A percentile compares a stretch with the other conserved stretches of the same genome.
Evolutionary conservation across 2,113 vertebrate species (phyloP).

Genomic region (Mirounga angustirostris): DNA sequence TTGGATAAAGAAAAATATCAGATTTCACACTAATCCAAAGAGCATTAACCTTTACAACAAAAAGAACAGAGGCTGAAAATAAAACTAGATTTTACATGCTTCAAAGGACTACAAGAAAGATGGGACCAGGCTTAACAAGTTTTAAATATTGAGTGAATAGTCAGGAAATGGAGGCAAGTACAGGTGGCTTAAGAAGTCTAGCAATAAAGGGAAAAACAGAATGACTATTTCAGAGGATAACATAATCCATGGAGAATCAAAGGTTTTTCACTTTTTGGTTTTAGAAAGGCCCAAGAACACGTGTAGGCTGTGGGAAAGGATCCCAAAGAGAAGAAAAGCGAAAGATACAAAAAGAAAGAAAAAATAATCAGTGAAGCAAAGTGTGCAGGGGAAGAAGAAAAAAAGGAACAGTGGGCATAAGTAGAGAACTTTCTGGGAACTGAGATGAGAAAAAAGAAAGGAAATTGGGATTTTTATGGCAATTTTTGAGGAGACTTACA

Average conservation of each 20-base stretch:
- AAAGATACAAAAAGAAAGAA: not conserved
- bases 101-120: not conserved
- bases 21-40: not conserved
- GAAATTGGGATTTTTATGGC: not conserved
- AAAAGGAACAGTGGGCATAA: not conserved
- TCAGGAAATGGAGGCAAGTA: not conserved
- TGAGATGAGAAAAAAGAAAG: not conserved
- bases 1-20: not conserved
- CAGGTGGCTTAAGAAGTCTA: not conserved
- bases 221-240: not conserved
- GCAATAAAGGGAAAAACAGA: slow-evolving; percentile 17
- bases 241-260: not conserved
- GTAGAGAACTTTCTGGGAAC: not conserved
- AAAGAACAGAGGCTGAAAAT: slow-evolving; percentile 25
- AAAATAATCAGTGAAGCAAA: not conserved
- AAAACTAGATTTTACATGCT: not conserved
- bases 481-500: not conserved
- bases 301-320: not conserved
- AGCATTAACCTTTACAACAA: not conserved
- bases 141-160: not conserved
- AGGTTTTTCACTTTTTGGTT: not conserved
- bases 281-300: not conserved
- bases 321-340: not conserved
- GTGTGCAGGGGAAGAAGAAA: not conserved
- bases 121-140: not conserved